Percentiles rank a stretch among this genome's conserved stretches.
phyloP scores from a whole-genome alignment of 2,797 vertebrate species.

The Urophycis tenuis region DNA sequence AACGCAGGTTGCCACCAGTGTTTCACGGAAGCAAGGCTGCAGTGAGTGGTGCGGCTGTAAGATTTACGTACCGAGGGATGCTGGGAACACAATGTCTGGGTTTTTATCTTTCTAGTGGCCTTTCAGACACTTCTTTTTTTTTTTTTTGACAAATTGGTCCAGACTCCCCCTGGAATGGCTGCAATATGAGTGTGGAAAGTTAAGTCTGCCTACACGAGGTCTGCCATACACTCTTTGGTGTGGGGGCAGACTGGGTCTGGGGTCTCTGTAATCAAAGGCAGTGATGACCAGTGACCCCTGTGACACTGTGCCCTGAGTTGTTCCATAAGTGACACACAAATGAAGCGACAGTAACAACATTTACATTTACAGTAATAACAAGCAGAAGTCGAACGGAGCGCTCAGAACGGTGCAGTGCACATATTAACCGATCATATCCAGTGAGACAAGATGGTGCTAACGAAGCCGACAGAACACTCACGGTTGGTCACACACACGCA shows the following conservation, averaged over 20 bases:
- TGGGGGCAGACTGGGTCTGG: background rate
- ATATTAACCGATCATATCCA: background rate
- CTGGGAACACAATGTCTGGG: background rate
- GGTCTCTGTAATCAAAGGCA: background rate
- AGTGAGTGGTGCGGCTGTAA: constrained; percentile 20
- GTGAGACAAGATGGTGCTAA: background rate
- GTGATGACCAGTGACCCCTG: background rate
- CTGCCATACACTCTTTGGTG: background rate
- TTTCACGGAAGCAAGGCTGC: constrained; percentile 23
- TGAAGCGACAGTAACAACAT: background rate
- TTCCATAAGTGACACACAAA: background rate
- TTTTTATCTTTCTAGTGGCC: background rate
- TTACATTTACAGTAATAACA: too few relatives aligned
- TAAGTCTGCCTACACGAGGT: background rate
- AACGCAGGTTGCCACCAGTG: constrained; percentile 11
- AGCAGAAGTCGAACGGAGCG: background rate
- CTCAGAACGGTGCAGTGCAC: background rate
- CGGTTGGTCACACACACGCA: background rate
- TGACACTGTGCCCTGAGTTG: background rate
- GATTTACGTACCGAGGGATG: constrained; percentile 31
- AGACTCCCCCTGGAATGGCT: background rate
- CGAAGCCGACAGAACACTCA: background rate
- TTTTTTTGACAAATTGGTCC: background rate
- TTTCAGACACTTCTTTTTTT: background rate
- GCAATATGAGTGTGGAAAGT: background rate